These are phyloP conservation scores for Protobothrops mucrosquamatus DNA, from an alignment of 2,113 vertebrate genomes.

Conservation along the genomic window DNA sequence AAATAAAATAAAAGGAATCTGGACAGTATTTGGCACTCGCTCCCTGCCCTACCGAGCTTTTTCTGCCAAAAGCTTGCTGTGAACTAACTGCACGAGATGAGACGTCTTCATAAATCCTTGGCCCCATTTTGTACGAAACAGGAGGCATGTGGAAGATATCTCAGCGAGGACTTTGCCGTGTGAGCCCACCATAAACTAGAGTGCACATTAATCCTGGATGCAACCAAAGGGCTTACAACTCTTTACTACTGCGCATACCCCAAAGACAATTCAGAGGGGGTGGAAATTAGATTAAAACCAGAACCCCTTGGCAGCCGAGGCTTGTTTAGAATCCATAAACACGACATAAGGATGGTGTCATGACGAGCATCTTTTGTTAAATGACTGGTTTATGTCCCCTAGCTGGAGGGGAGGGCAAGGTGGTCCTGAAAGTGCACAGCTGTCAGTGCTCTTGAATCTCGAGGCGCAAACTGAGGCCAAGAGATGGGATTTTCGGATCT, in stretches of 20 bases:
- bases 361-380: not conserved
- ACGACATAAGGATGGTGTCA: not conserved
- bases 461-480: not conserved
- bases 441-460: not conserved
- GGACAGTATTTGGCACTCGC: not conserved
- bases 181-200: slow-evolving; percentile 4
- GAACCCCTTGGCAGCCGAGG: slow-evolving; percentile 18
- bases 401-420: not conserved
- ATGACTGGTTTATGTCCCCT: not conserved
- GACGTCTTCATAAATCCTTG: not conserved
- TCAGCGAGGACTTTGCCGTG: not conserved
- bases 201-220: slow-evolving; percentile 17
- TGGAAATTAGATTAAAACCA: slow-evolving; percentile 31
- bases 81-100: not conserved
- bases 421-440: not conserved
- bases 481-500: not conserved
- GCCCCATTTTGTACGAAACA: not conserved
- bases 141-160: slow-evolving; percentile 3
- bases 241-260: not conserved
- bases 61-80: slow-evolving; percentile 12
- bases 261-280: not conserved
- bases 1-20: not conserved
- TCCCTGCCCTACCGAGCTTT: slow-evolving; percentile 17
- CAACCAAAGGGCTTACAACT: not conserved
- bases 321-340: not conserved